Percentiles rank a stretch among this genome's conserved stretches.
Evolutionary conservation across 1,140 invertebrate species (phyloP).

Genomic region (Drosophila carrolli): DNA sequence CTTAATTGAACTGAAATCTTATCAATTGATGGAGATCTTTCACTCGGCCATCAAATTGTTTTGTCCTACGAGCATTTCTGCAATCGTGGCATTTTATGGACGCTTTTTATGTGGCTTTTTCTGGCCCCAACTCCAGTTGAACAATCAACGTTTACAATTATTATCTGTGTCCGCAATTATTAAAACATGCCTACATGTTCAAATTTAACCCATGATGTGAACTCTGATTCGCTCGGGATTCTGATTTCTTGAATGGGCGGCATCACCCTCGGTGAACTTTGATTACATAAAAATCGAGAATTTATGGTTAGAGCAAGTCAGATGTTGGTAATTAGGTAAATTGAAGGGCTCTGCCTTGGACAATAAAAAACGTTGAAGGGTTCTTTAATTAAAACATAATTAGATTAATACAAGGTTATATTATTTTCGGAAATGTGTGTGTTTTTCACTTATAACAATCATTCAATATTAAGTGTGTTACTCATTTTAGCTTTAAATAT

Average conservation of each 20-base stretch:
- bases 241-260: constrained; percentile 30
- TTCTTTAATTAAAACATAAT: constrained; percentile 28
- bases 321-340: constrained; percentile 29
- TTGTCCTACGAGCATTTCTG: constrained; percentile 47
- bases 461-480: too few relatives aligned
- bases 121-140: constrained; percentile 52
- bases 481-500: too few relatives aligned
- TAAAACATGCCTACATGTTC: constrained; percentile 37
- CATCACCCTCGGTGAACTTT: constrained; percentile 43
- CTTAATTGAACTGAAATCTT: constrained; percentile 76
- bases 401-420: not conserved
- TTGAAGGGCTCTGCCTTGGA: constrained; percentile 22
- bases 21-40: constrained; percentile 71
- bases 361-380: not conserved
- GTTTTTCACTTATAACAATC: too few relatives aligned
- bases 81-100: constrained; percentile 32
- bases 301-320: constrained; percentile 23
- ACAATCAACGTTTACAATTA: constrained; percentile 66
- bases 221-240: constrained; percentile 30
- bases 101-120: constrained; percentile 31
- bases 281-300: constrained; percentile 45
- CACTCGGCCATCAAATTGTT: constrained; percentile 70
- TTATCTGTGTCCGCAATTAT: constrained; percentile 49
- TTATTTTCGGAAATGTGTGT: not conserved
- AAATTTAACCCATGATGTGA: constrained; percentile 29